A percentile compares a stretch with the other conserved stretches of the same genome.
Conservation (phyloP, 2,113 vertebrate genomes). For the Misgurnus mizolepis region DNA sequence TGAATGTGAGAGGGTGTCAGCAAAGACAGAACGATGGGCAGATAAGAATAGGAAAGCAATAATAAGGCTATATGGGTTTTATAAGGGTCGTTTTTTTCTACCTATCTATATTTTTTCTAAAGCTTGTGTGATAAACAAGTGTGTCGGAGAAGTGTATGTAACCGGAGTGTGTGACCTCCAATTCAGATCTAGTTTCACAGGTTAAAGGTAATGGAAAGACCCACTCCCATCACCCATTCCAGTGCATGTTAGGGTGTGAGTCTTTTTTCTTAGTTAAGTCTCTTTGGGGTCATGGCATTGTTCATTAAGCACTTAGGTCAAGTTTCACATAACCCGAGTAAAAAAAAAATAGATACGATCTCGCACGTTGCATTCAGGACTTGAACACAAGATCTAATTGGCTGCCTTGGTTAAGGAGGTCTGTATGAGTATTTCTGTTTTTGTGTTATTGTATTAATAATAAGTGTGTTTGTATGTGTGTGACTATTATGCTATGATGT, state of each 20-base stretch:
- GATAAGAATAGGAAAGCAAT: constrained; percentile 41
- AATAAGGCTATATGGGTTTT: background rate
- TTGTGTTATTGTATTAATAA: background rate
- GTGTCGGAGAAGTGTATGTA: background rate
- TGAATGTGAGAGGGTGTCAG: constrained; percentile 15
- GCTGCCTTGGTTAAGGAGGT: too few relatives aligned
- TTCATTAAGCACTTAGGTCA: constrained; percentile 11
- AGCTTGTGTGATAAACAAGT: too few relatives aligned
- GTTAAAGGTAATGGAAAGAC: constrained; percentile 34
- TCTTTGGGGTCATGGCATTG: constrained; percentile 3
- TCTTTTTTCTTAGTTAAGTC: constrained; percentile 29
- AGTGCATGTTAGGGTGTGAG: constrained; percentile 15
- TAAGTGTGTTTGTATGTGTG: background rate
- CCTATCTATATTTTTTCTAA: too few relatives aligned
- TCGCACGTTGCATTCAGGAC: too few relatives aligned
- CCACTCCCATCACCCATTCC: background rate
- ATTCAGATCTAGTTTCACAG: constrained; percentile 30
- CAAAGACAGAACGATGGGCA: constrained; percentile 42
- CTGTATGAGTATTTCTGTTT: too few relatives aligned
- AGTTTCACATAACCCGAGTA: constrained; percentile 13
- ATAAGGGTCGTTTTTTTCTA: too few relatives aligned
- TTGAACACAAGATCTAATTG: background rate
- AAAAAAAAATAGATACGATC: background rate
- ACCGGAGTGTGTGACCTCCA: constrained; percentile 2
- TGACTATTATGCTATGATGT: background rate